Base-by-base conservation (phyloP, 2,797 vertebrate genomes). In the Podargus strigoides region DNA sequence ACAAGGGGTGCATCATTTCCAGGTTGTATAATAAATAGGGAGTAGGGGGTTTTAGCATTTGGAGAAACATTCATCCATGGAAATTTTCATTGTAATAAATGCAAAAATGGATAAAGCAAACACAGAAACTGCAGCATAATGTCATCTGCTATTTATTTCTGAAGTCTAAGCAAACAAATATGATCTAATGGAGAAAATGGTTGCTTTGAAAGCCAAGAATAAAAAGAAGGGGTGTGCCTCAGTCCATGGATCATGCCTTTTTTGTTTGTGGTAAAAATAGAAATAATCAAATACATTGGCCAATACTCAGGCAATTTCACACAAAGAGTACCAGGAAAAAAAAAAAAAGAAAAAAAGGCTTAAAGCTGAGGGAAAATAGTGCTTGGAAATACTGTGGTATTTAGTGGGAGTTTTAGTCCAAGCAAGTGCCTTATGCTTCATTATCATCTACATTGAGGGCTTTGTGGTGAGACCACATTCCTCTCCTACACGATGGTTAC, bases 81-180 rank as follows among this genome's bases (percentile, higher is more conserved):
- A 82, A 91, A 52, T 89, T 81, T 83, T 90, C 28, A 17, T 85
- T 63, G 32, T 52, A 78, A 46, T 90, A 92, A 83, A 88, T 70
- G 82, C 19, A 81, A 50, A 90, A 93, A 73, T 26, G 59, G 53
- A 59, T 96, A 67, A 86, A 73, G 27, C 42, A 73, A 69, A 82
- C 34, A 36, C 24, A 72, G 37, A 76, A 77, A 89, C 85, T 94
- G 91, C 59, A 49, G 22, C 74, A 62, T 94, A 92, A 75, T 91
- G 69, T 95, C 96, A 97, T 97, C 93, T 96, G 94, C 89, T 97
- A 81, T 95, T 96, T 91, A 94, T 91, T 94, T 81, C 82, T 93
- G 73, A 68, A 92, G 73, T 89, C 42, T 95, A 66, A 82, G 53
- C 37, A 90, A 94, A 86, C 78, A 95, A 85, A 94, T 88, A 74